These are phyloP conservation scores for Toxotes jaculatrix DNA, from an alignment of 2,113 vertebrate genomes.

Conservation along the genomic window DNA sequence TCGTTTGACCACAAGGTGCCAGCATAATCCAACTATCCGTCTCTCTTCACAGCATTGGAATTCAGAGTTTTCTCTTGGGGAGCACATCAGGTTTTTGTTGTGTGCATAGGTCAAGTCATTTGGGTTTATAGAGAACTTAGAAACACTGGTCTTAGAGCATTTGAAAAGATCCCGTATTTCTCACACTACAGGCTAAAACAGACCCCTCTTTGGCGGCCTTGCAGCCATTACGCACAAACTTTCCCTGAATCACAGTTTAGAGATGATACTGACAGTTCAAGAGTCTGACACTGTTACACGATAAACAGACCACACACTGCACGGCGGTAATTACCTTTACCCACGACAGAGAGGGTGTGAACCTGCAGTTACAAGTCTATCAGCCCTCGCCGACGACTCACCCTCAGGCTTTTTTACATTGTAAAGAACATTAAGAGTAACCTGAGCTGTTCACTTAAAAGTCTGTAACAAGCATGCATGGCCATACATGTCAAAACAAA, in stretches of 20 bases:
- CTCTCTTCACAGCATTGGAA: background rate
- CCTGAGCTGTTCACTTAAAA: background rate
- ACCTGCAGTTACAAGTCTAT: background rate
- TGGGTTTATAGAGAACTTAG: background rate
- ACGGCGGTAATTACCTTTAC: constrained; percentile 24
- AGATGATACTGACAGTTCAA: background rate
- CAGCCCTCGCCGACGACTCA: too few relatives aligned
- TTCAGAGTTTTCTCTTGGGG: too few relatives aligned
- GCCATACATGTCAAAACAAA: background rate
- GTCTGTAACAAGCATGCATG: background rate
- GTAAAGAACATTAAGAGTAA: background rate
- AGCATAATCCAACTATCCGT: background rate
- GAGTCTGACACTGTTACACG: background rate
- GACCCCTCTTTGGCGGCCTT: too few relatives aligned
- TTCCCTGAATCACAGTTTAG: background rate
- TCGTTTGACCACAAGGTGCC: constrained; percentile 54
- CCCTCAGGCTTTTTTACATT: too few relatives aligned
- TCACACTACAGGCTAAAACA: background rate
- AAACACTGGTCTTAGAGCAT: background rate
- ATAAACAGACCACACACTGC: constrained; percentile 52
- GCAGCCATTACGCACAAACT: background rate
- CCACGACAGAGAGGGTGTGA: background rate
- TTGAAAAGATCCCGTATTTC: background rate
- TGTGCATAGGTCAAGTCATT: background rate
- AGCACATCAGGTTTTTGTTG: too few relatives aligned